Evolutionary conservation across 2,797 vertebrate species (phyloP).

Genomic region (Micropoecilia bifurca): DNA sequence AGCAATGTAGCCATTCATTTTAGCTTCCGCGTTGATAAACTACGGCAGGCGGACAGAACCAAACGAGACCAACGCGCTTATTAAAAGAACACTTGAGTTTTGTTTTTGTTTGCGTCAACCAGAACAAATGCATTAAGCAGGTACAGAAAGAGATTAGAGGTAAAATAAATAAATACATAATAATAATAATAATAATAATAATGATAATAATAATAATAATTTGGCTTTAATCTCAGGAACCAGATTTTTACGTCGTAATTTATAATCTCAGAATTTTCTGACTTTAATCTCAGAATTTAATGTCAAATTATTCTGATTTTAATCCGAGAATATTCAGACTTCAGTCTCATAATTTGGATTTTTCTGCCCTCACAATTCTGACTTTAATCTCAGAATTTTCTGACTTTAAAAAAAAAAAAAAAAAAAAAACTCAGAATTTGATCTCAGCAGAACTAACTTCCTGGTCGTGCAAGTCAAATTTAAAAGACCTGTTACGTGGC

Average conservation of each 20-base stretch:
- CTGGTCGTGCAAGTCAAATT: no score
- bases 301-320: not conserved
- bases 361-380: no score
- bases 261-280: not conserved
- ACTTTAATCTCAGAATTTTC: no score
- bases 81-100: not conserved
- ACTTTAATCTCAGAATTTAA: not conserved
- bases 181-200: no score
- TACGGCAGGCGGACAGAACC: constrained; percentile 83
- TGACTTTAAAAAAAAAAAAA: no score
- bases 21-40: constrained; percentile 73
- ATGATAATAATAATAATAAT: no score
- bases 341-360: not conserved
- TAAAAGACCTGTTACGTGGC: no score
- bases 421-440: not conserved
- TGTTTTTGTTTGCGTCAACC: not conserved
- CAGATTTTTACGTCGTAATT: not conserved
- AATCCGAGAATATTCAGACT: not conserved
- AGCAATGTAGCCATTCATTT: constrained; percentile 13
- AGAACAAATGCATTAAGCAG: not conserved
- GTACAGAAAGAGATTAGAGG: not conserved
- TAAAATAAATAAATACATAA: no score
- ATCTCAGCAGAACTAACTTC: no score
- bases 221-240: no score
- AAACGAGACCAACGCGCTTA: constrained; percentile 34